Base-by-base conservation (phyloP, 2,888 invertebrate species). In the Callinectes sapidus region DNA sequence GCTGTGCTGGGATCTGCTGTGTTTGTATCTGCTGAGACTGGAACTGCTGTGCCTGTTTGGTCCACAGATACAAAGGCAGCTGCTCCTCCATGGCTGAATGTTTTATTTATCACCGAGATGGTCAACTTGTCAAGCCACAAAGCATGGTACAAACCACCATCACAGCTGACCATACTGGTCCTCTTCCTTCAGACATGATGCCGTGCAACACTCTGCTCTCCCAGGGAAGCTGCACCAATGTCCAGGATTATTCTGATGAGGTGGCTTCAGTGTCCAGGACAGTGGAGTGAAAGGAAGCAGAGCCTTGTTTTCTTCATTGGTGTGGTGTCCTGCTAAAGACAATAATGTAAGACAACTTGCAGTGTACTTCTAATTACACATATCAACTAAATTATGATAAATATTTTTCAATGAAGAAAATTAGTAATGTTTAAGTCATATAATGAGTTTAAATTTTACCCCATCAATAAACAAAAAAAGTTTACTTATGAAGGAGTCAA, bases 11-110 rank as follows among this genome's bases (percentile, higher is more conserved):
- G 18, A 93, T 61, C 77, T 93, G 93, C 42, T 89, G 93, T 16
- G 91, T 87, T 39, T 91, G 93, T 32, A 91, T 86, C 35, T 91
- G 91, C 55, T 85, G 90, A 35, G 90, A 6, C 55, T 28, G 71
- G 71, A 42, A 71, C 42, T 71, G 86, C 87, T 92, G 92, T 66
- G 90, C 90, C 91, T 94, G 94, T 42, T 94, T 94, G 81, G 94
- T 92, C 94, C 94, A 94, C 23, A 94, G 86, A 61, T 94, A 94
- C 14, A 94, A 48, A 13, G 94, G 92, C 14, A 93, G 86, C 61
- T 94, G 92, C 10, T 94, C 92, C 18, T 92, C 92, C 92, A 92
- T 89, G 28, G 89, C 90, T 89, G 86, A 32, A 23, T 66, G 48
- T 61, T 93, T 93, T 81, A 35, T 2, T 81, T 81, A 81, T 35